Evolutionary conservation across 2,797 vertebrate species (phyloP).

Genomic region (Centroberyx gerrardi): DNA sequence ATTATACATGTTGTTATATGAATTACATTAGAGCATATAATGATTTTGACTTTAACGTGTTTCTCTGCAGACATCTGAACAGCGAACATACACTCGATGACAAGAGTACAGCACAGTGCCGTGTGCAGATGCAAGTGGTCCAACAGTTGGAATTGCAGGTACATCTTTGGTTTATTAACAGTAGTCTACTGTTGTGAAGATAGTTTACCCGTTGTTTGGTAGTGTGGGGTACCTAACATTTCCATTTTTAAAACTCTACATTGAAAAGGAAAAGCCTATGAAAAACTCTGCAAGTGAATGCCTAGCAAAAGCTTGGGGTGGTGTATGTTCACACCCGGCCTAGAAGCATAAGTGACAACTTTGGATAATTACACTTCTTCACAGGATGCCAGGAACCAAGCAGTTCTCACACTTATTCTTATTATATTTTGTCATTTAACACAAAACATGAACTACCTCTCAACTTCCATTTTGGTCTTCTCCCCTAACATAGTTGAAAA

Average conservation of each 20-base stretch:
- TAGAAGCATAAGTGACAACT: conserved; percentile 58
- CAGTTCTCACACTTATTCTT: conserved; percentile 37
- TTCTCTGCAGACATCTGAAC: conserved; percentile 95
- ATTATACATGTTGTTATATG: no score
- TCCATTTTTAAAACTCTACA: background rate
- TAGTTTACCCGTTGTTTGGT: background rate
- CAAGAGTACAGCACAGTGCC: conserved; percentile 98
- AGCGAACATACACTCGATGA: conserved; percentile 97
- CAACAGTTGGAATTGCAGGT: conserved; percentile 99
- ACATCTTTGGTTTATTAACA: conserved; percentile 28
- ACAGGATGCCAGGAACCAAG: conserved; percentile 43
- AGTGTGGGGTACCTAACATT: fast-evolving
- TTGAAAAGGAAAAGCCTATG: background rate
- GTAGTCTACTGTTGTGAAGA: no score
- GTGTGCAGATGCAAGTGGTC: conserved; percentile 99
- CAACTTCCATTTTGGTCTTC: conserved; percentile 61
- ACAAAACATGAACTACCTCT: conserved; percentile 42
- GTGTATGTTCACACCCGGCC: conserved; percentile 62
- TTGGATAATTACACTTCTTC: conserved; percentile 58
- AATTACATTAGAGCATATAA: background rate
- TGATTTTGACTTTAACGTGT: conserved; percentile 23
- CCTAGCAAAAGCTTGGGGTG: conserved; percentile 5
- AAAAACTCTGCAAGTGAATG: conserved; percentile 8
- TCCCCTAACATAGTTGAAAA: conserved; percentile 89
- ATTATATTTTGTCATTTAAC: conserved; percentile 37